A percentile compares a stretch with the other conserved stretches of the same genome.
Conservation (phyloP, 1,140 invertebrate genomes). For the Adoxophyes honmai region DNA sequence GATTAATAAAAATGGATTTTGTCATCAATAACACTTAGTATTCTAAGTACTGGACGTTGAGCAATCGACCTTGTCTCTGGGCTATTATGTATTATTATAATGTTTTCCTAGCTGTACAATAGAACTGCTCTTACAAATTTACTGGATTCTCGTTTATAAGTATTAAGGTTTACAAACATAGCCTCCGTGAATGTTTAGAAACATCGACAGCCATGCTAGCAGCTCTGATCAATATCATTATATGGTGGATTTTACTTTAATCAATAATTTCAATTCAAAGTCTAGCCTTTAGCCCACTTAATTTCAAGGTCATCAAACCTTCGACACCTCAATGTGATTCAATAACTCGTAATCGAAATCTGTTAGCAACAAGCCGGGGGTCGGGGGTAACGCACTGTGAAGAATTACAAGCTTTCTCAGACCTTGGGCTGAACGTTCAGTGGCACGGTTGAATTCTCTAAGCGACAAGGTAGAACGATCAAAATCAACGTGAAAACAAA, state of each 20-base stretch:
- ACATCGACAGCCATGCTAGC: no score
- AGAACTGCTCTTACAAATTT: background rate
- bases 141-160: background rate
- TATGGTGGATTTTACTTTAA: no score
- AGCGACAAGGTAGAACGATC: slow-evolving; percentile 19
- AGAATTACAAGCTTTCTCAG: slow-evolving; percentile 23
- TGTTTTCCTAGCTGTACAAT: background rate
- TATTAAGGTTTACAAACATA: background rate
- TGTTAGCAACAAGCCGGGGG: slow-evolving; percentile 16
- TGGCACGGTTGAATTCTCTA: slow-evolving; percentile 23
- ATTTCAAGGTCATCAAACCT: background rate
- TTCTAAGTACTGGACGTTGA: background rate
- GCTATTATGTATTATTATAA: background rate
- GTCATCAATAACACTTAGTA: background rate
- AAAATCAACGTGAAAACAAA: slow-evolving; percentile 13
- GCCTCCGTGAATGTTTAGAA: no score
- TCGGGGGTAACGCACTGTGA: slow-evolving; percentile 18
- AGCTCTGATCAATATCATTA: no score
- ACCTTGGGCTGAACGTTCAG: slow-evolving; percentile 25
- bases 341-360: slow-evolving; percentile 19
- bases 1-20: slow-evolving; percentile 2
- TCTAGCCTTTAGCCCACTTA: background rate
- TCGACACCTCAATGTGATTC: slow-evolving; percentile 12
- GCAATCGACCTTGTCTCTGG: slow-evolving; percentile 2
- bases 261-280: background rate